These are phyloP conservation scores for Fopius arisanus DNA, from an alignment of 1,140 invertebrate genomes.

Conservation along the genomic window DNA sequence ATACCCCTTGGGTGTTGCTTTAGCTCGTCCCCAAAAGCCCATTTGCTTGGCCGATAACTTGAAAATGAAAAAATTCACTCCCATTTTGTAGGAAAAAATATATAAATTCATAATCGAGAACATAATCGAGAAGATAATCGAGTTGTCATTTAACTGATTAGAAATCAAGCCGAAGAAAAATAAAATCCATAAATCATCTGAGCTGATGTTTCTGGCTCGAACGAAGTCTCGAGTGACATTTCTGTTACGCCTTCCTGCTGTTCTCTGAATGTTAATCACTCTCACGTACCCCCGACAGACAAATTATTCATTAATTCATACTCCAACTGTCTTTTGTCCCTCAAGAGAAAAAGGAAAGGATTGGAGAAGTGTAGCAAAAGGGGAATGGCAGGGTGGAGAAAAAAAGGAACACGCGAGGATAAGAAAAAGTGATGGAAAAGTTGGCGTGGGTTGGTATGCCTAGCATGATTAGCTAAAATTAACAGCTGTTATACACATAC, in stretches of 20 bases:
- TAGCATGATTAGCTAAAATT: slow-evolving; percentile 31
- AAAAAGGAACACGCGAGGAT: background rate
- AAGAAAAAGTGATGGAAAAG: background rate
- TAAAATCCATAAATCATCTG: slow-evolving; percentile 4
- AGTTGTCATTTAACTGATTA: no score
- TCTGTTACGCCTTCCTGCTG: slow-evolving; percentile 18
- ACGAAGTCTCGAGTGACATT: background rate
- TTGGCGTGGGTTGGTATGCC: slow-evolving; percentile 17
- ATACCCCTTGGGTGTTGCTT: slow-evolving; percentile 19
- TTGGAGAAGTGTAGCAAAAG: background rate
- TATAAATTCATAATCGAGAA: no score
- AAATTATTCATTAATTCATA: slow-evolving; percentile 23
- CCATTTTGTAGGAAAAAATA: no score
- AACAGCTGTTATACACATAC: slow-evolving; percentile 26
- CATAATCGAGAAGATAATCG: no score
- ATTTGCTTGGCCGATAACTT: background rate
- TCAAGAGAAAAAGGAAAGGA: background rate
- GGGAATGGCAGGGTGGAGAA: background rate
- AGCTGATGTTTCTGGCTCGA: background rate
- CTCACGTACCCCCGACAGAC: background rate
- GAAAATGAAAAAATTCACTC: background rate
- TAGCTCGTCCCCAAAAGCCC: background rate
- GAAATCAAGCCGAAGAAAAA: background rate
- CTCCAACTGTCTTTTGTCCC: background rate
- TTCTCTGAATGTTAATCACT: slow-evolving; percentile 17